Conservation (phyloP, 35 echinoderm and acorn worm genomes). For the Eucidaris tribuloides region DNA sequence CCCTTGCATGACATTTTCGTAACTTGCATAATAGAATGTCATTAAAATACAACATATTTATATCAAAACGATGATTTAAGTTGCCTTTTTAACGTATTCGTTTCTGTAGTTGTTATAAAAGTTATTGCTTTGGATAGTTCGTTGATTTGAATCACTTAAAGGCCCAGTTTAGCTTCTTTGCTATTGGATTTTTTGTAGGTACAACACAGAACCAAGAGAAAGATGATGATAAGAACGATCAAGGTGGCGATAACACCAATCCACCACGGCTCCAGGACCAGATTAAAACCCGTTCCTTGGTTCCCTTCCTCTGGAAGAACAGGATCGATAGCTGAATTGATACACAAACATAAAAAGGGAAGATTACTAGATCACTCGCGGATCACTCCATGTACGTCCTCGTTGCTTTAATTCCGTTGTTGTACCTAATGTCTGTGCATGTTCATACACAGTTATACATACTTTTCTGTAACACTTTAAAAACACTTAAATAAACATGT, state of each 20-base stretch:
- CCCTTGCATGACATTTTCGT: too few species aligned
- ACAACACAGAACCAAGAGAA: conserved; percentile 28
- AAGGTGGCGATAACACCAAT: conserved; percentile 35
- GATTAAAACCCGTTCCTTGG: background rate
- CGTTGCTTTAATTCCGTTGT: too few species aligned
- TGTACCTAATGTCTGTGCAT: too few species aligned
- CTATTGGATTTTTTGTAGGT: background rate
- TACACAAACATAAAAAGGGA: background rate
- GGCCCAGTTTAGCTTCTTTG: background rate
- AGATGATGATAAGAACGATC: conserved; percentile 33
- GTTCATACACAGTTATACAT: background rate
- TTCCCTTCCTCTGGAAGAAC: conserved; percentile 17
- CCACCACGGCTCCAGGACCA: conserved; percentile 28
- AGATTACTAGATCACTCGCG: background rate
- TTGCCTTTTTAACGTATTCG: too few species aligned
- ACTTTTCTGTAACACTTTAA: background rate
- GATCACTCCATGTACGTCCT: too few species aligned
- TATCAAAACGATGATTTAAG: too few species aligned
- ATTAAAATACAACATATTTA: too few species aligned
- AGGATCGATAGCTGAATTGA: background rate
- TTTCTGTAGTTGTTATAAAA: too few species aligned
- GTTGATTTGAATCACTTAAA: too few species aligned
- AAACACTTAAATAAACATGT: background rate
- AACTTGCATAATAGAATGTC: too few species aligned
- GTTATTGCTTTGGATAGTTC: too few species aligned